Evolutionary conservation across 1,140 invertebrate species (phyloP).

Genomic region (Cotesia typhae): DNA sequence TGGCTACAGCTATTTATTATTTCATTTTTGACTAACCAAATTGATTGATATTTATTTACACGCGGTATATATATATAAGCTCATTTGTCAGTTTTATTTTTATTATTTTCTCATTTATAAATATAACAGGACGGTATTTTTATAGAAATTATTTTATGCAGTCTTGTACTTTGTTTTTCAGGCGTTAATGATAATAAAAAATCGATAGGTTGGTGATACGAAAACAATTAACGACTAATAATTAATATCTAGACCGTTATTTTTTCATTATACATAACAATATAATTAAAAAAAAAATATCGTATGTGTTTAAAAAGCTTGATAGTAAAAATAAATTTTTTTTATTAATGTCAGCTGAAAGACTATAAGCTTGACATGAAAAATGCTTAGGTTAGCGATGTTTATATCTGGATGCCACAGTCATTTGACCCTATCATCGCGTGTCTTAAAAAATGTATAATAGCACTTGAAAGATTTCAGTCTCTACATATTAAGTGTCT

Average conservation of each 20-base stretch:
- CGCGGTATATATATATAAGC: background rate
- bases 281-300: background rate
- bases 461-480: no score
- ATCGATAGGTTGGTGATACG: background rate
- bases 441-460: no score
- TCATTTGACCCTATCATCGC: no score
- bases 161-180: background rate
- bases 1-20: no score
- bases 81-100: background rate
- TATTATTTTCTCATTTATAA: background rate
- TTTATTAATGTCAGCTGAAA: no score
- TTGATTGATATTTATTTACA: no score
- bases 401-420: no score
- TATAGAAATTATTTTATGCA: background rate
- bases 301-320: background rate
- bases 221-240: constrained; percentile 6
- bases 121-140: background rate
- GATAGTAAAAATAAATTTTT: no score
- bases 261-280: background rate
- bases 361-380: no score
- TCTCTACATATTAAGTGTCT: no score
- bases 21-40: no score
- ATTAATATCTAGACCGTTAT: background rate
- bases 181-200: background rate
- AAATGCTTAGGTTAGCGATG: no score